Conservation (phyloP, 2,888 invertebrate genomes). For the Drosophila paramelanica region DNA sequence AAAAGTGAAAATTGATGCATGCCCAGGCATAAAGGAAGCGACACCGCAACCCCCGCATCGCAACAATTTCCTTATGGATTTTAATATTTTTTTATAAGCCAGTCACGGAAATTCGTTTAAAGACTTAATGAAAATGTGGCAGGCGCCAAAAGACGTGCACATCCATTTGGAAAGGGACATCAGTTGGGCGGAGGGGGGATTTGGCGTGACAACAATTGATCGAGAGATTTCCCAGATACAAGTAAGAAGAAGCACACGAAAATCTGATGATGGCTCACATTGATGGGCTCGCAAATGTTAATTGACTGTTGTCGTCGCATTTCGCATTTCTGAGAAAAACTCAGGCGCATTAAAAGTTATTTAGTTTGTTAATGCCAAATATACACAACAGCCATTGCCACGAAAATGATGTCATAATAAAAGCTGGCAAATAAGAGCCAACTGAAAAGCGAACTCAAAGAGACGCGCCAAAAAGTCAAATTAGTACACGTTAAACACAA, state of each 20-base stretch:
- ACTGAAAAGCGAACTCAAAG: slow-evolving; percentile 29
- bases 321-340: slow-evolving; percentile 19
- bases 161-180: slow-evolving; percentile 12
- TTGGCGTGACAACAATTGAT: slow-evolving; percentile 46
- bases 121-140: slow-evolving; percentile 66
- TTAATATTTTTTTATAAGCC: slow-evolving; percentile 77
- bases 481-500: slow-evolving; percentile 65
- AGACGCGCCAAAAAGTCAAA: slow-evolving; percentile 66
- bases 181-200: background rate
- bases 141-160: slow-evolving; percentile 65
- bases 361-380: slow-evolving; percentile 53
- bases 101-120: slow-evolving; percentile 76
- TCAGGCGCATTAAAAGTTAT: slow-evolving; percentile 31
- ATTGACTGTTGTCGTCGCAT: slow-evolving; percentile 41
- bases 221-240: slow-evolving; percentile 29
- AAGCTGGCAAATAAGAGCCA: slow-evolving; percentile 47
- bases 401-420: slow-evolving; percentile 74
- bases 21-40: slow-evolving; percentile 57
- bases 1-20: slow-evolving; percentile 79
- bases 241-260: background rate
- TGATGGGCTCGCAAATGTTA: slow-evolving; percentile 41
- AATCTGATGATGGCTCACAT: slow-evolving; percentile 21
- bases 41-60: slow-evolving; percentile 26
- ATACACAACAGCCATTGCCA: slow-evolving; percentile 39
- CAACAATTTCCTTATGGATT: slow-evolving; percentile 78